Base-by-base conservation (phyloP, 2,888 invertebrate genomes). In the Dioctria rufipes region DNA sequence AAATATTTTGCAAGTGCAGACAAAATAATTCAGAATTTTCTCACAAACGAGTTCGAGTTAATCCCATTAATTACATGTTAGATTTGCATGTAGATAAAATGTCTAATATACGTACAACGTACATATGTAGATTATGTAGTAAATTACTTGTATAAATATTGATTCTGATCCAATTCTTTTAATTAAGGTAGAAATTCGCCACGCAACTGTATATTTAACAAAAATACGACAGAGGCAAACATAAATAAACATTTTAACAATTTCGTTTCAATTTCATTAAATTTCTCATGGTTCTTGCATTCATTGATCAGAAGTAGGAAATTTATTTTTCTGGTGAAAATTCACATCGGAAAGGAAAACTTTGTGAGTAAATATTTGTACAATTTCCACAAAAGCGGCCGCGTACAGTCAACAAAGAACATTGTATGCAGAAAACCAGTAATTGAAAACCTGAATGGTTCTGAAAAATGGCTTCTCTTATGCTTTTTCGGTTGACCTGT, bases 201-300 rank as follows among this genome's bases (percentile, higher is more conserved):
- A 9, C 54, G 13, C 4, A 25, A 25, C 25, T 25, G 25, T 25
- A 25, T 25, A 25, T 25, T 25, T 8, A 39, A 46, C 40, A 51
- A 37, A 69, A 69, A 3, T 51, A 54, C 51, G 54, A 49, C 39
- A 37, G 11, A 43, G 42, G 25, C 25, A 42, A 13, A 11, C 46
- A n/a, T 43, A n/a, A 39, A 51, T 37, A 69, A 69, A 69, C 51
- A 69, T 51, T 69, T 69, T 39, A 54, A 69, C 51, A 69, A 69
- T 51, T 69, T 51, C n/a, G n/a, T 51, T 51, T 51, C 69, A 69
- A 69, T 54, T 69, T 51, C 39, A 69, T 51, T 54, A 61, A 9
- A 37, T 51, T 39, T 69, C 37, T 49, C 51, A 51, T 51, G 46
- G 51, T 69, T 25, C 69, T 25, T 25, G 51, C 11, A 54, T 54